Base-by-base conservation (phyloP, 2,113 vertebrate species). In the Leucoraja erinaceus region DNA sequence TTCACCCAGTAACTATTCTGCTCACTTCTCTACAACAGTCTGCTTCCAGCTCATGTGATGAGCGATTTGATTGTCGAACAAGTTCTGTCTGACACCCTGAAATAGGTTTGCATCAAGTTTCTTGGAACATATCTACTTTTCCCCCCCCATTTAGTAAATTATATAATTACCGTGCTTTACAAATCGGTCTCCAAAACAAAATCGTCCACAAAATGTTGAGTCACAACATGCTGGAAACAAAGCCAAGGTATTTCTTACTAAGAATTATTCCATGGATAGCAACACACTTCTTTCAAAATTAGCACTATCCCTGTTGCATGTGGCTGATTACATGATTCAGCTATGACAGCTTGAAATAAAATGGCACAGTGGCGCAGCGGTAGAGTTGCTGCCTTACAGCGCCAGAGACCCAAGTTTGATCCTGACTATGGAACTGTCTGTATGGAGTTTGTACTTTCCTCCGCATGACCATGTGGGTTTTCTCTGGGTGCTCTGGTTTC, bases 51-150 rank as follows among this genome's bases (percentile, higher is more conserved):
- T 38, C 38, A 9, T 12, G 8, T 20, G n/a, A 38, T 11, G 66
- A 91, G 33, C 72, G 31, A 72, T 72, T 88, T 88, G 63, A 68
- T 91, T 47, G 33, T 74, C 12, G 3, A 72, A 70, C 90, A 72
- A 90, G 63, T 38, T 72, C 88, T 38, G 59, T 38, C 22, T 38
- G 88, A 91, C 88, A 91, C 38, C 70, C 88, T 91, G 20, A 11
- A 91, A 70, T 9, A 47, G 68, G 66, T 47, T 91, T 16, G 38
- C 88, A 91, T 91, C 63, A 91, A 47, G 70, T 4, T 28, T 91
- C 9, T 72, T 91, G 90, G 4, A 72, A 54, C 63, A 74, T 74
- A 91, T 22, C 8, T 70, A 10, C 88, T 4, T 72, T 91, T 11
- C 0, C 54, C 72, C 1, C 14, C 8, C 68, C 63, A 72, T 38